Evolutionary conservation across 2,797 vertebrate species (phyloP), one percentile per base, ranked within the genome.

Genomic region (Discoglossus pictus): DNA sequence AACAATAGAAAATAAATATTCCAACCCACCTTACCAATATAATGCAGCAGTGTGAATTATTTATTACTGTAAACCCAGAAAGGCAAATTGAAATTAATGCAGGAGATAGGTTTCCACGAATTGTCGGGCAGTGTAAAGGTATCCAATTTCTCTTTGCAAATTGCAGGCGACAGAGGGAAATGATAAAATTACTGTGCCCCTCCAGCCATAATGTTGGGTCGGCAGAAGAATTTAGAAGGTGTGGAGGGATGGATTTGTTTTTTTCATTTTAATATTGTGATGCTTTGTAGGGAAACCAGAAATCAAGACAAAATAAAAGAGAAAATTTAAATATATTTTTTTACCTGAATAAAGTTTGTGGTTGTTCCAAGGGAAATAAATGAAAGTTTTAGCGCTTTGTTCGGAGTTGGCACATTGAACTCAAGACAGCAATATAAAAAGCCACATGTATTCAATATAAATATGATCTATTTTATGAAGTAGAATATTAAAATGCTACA

Each of bases 21-120:
- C 50, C 27, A 61, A 16, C 52, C 35, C 51, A 40, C 21, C 42
- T 23, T 21, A 31, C 34, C 36, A 36, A 55, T 42, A 69, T 62
- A 70, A 70, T 42, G 36, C 24, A 18, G 60, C 60, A 56, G 27
- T 63, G 68, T 63, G 60, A 70, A 70, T 70, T 70, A 58, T 63
- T 70, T 70, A 70, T 70, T 46, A 56, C 60, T 43, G 68, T 64
- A 70, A 70, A 52, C 68, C 68, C 54, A 40, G 68, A 70, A 63
- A 58, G 51, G 50, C 52, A 70, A 70, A 70, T 70, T 70, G 60
- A 70, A 70, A 70, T 70, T 70, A 63, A 70, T 70, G 44, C 68
- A 70, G 47, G 43, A 63, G 44, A 51, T 63, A 55, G 43, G 43
- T 43, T 42, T 63, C 44, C 11, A 12, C 60, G 54, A 70, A 64